A percentile compares a stretch with the other conserved stretches of the same genome.
phyloP scores from a whole-genome alignment of 1,140 invertebrate species.

The Holcopasites calliopsidis region DNA sequence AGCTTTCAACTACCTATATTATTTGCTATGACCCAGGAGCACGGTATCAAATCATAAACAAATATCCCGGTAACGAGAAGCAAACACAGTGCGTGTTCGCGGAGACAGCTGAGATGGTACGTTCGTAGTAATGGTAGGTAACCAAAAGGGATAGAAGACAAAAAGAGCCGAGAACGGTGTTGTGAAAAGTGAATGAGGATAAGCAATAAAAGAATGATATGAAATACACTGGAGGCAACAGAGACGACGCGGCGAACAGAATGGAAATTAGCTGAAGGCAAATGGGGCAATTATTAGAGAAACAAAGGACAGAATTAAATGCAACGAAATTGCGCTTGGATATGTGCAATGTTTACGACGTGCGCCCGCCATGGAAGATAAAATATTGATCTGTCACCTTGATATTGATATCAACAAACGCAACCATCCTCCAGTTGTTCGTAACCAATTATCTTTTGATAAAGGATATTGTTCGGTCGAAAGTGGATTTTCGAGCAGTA shows the following conservation, averaged over 20 bases:
- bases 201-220: background rate
- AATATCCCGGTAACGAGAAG: slow-evolving; percentile 66
- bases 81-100: slow-evolving; percentile 57
- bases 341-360: too few species aligned
- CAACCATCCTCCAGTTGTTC: too few species aligned
- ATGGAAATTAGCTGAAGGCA: background rate
- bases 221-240: background rate
- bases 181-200: background rate
- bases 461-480: too few species aligned
- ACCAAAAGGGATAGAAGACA: slow-evolving; percentile 25
- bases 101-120: slow-evolving; percentile 19
- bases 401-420: too few species aligned
- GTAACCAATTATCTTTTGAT: too few species aligned
- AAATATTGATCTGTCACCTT: too few species aligned
- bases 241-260: background rate
- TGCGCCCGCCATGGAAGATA: too few species aligned
- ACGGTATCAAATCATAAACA: slow-evolving; percentile 66
- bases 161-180: slow-evolving; percentile 6
- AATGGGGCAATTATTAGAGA: too few species aligned
- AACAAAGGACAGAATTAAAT: too few species aligned
- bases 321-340: too few species aligned
- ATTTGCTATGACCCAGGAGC: slow-evolving; percentile 49
- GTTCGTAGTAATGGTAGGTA: slow-evolving; percentile 42
- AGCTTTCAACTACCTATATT: slow-evolving; percentile 23
- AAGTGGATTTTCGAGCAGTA: too few species aligned